Evolutionary conservation across 2,888 invertebrate genomes (phyloP).

Genomic region (Coelogynopora nodosa): DNA sequence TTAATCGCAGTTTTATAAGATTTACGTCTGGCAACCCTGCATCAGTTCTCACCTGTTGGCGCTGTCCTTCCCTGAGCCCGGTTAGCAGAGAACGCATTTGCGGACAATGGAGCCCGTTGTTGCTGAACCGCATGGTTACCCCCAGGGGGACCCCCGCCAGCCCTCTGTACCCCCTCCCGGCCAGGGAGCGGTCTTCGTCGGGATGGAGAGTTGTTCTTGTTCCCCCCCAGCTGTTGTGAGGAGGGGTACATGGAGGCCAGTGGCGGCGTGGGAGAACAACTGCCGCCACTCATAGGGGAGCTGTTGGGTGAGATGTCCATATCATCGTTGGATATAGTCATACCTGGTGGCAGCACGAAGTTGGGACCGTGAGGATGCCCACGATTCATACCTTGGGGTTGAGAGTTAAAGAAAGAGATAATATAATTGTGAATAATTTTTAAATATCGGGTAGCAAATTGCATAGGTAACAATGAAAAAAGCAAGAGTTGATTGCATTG

Average conservation of each 20-base stretch:
- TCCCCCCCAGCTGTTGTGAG: background rate
- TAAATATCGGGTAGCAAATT: too few relatives aligned
- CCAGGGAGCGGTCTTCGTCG: background rate
- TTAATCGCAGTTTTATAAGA: too few relatives aligned
- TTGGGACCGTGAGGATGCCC: background rate
- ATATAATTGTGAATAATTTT: too few relatives aligned
- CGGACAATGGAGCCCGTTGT: too few relatives aligned
- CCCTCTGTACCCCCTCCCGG: background rate
- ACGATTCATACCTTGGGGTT: too few relatives aligned
- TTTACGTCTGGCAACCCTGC: too few relatives aligned
- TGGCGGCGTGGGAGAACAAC: slow-evolving; percentile 26
- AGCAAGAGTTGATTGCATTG: too few relatives aligned
- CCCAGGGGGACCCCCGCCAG: background rate
- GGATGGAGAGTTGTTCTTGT: background rate
- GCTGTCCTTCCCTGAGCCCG: too few relatives aligned
- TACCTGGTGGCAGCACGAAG: background rate
- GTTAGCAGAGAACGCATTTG: too few relatives aligned
- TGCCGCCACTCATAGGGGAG: slow-evolving; percentile 59
- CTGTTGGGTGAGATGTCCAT: slow-evolving; percentile 92
- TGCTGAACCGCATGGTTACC: background rate
- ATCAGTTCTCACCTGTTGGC: too few relatives aligned
- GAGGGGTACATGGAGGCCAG: background rate
- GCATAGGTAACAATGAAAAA: too few relatives aligned
- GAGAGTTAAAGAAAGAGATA: too few relatives aligned
- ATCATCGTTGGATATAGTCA: slow-evolving; percentile 66